These are phyloP conservation scores for Ailurus styani DNA, from an alignment of 2,113 vertebrate genomes.

Conservation along the genomic window DNA sequence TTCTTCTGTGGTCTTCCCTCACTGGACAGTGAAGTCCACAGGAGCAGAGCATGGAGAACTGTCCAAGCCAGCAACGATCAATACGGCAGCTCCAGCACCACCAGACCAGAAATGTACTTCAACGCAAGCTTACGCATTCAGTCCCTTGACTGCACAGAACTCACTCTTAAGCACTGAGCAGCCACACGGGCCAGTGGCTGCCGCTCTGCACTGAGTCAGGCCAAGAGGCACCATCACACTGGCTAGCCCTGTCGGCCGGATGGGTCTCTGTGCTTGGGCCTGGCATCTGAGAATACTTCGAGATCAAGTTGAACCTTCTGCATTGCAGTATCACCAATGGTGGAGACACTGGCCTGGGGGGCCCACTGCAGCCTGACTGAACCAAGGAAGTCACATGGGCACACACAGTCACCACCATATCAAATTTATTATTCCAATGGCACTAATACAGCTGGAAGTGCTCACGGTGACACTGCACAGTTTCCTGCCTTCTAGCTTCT, in stretches of 20 bases:
- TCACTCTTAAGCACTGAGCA: fast-evolving
- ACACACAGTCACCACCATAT: conserved; percentile 62
- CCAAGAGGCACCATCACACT: too few species aligned
- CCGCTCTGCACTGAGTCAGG: fast-evolving
- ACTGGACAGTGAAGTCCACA: not conserved
- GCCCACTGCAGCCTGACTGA: not conserved
- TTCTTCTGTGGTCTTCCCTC: not conserved
- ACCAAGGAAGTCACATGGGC: not conserved
- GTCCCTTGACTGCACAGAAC: not conserved
- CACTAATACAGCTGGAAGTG: conserved; percentile 79
- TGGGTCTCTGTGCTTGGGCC: not conserved
- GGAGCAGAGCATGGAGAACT: not conserved
- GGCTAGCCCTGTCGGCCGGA: not conserved
- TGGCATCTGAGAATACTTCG: not conserved
- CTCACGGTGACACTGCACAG: conserved; percentile 64
- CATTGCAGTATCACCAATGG: fast-evolving
- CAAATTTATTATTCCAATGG: conserved; percentile 83
- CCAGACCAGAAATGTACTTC: too few species aligned
- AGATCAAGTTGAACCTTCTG: not conserved
- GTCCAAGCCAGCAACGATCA: not conserved
- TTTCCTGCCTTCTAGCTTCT: conserved; percentile 39
- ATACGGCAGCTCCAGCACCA: fast-evolving
- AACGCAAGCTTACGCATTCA: fast-evolving
- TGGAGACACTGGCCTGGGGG: fast-evolving
- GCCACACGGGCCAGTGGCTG: fast-evolving